Evolutionary conservation across 2,797 vertebrate genomes (phyloP), one percentile per base, ranked within the genome.

Genomic region (Chanos chanos): DNA sequence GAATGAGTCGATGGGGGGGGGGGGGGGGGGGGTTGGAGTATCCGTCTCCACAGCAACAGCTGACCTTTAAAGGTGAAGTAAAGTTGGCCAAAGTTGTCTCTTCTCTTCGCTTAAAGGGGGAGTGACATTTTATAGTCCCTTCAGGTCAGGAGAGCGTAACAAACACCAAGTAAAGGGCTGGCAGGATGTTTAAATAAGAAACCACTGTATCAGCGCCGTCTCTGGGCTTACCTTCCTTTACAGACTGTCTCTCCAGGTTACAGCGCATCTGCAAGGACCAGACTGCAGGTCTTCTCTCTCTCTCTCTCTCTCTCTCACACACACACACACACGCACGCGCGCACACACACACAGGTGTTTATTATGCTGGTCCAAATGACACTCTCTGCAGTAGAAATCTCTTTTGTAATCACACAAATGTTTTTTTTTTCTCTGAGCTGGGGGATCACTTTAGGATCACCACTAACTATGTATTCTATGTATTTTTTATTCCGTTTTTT

Each of bases 71-170:
- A 70, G 39, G 81, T 80, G 82, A 83, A 83, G 68, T 56, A 51
- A 86, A 86, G 81, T 86, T 87, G 70, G 83, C 70, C 77, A 83
- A 89, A 88, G 84, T 87, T 87, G 82, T 89, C 84, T 85, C 82
- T 87, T 84, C 83, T 79, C 77, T 78, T 83, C 82, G 79, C 77
- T 86, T 87, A 86, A 89, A 84, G 78, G 68, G n/a, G 74, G 78
- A 84, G 63, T 84, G 89, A 87, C 85, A 89, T 90, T 86, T 85
- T 87, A 88, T 86, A 88, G 85, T 87, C 85, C 85, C 83, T 73
- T 77, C 68, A 82, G 86, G 84, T 87, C 86, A 81, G 75, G 76
- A 68, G 65, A 85, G 83, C 85, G 76, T 82, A 89, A 87, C 84
- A 86, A 89, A 90, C 79, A 85, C 80, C 81, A 83, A 88, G 86